phyloP scores from a whole-genome alignment of 2,888 invertebrate genomes.

The Rotaria macrura region DNA sequence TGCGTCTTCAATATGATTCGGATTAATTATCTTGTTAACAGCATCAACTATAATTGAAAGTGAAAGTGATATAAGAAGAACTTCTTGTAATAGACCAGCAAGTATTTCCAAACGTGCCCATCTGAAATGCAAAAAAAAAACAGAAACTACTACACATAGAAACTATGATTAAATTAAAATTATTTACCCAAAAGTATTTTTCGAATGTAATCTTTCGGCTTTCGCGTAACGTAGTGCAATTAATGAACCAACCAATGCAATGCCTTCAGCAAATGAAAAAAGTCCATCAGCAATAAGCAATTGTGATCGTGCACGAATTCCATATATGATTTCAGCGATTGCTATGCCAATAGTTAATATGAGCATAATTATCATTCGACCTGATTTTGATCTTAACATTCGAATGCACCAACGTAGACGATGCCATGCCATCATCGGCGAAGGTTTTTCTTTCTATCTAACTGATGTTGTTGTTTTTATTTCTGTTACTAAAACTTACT shows the following conservation, averaged over 20 bases:
- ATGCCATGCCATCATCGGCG: neutral
- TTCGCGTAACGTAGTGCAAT: neutral
- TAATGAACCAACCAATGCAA: neutral
- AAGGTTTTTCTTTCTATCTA: neutral
- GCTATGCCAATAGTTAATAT: neutral
- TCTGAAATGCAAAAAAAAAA: neutral
- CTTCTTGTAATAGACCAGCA: conserved; percentile 12
- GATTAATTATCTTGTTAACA: conserved; percentile 19
- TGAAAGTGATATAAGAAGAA: neutral
- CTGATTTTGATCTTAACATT: neutral
- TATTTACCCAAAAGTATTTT: neutral
- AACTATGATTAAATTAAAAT: neutral
- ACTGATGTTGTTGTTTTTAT: neutral
- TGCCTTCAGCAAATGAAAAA: conserved; percentile 20
- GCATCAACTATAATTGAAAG: conserved; percentile 15
- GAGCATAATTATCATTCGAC: conserved; percentile 14
- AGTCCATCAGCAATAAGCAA: conserved; percentile 15
- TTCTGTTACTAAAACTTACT: neutral
- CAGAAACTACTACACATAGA: neutral
- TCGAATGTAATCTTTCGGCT: neutral
- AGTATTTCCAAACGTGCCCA: conserved; percentile 16
- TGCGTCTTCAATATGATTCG: neutral
- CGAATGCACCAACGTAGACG: neutral
- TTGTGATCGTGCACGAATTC: neutral
- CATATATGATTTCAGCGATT: neutral